Evolutionary conservation across 2,888 invertebrate species (phyloP).

Genomic region (Tineola bisselliella): DNA sequence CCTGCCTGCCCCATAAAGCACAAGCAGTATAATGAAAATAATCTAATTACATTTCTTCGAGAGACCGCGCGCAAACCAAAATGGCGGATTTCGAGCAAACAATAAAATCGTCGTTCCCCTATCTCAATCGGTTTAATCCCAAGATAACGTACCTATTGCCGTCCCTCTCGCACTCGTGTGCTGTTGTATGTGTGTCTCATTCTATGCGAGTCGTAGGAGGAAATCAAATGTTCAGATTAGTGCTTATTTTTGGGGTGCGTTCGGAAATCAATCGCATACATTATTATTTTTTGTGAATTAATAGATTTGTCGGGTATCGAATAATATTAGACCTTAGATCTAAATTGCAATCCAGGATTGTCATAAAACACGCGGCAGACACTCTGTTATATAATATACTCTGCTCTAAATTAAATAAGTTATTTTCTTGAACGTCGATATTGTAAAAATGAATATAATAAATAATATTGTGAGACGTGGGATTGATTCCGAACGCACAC

Average conservation of each 20-base stretch:
- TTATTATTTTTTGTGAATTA: too few relatives aligned
- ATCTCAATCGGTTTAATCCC: constrained; percentile 2
- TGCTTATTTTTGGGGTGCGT: background rate
- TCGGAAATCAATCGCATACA: background rate
- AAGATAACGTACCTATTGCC: background rate
- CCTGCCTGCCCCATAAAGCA: background rate
- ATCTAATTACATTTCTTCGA: background rate
- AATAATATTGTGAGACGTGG: background rate
- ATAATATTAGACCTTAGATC: too few relatives aligned
- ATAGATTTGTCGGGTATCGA: too few relatives aligned
- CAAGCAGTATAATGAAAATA: background rate
- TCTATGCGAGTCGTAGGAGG: background rate
- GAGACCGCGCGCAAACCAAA: background rate
- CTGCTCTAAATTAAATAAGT: too few relatives aligned
- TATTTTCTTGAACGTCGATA: too few relatives aligned
- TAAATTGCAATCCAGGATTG: too few relatives aligned
- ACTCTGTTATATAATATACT: too few relatives aligned
- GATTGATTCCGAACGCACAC: background rate
- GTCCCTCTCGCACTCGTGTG: background rate
- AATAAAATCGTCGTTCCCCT: background rate
- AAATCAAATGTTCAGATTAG: constrained; percentile 8
- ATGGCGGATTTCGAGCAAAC: background rate
- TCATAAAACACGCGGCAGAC: too few relatives aligned
- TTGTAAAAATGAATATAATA: background rate
- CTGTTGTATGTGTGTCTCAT: background rate